Evolutionary conservation across 2,113 vertebrate species (phyloP).

Genomic region (Panthera tigris): DNA sequence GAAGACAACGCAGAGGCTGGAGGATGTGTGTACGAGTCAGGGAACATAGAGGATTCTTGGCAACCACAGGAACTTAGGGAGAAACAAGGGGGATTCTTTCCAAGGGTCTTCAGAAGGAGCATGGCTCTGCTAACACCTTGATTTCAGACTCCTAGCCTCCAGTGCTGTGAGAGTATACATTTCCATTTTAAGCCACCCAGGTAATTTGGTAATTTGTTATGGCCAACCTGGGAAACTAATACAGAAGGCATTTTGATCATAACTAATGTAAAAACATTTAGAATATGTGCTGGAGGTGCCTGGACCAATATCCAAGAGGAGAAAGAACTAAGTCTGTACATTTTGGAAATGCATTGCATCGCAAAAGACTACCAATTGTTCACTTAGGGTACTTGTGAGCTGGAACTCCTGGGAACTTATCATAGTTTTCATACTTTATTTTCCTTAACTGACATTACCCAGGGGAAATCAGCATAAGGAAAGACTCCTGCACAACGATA

Average conservation of each 20-base stretch:
- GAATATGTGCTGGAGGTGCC: neutral
- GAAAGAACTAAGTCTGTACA: neutral
- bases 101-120: neutral
- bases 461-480: conserved; percentile 3
- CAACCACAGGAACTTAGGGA: neutral
- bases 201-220: neutral
- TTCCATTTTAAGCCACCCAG: neutral
- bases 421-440: conserved; percentile 35
- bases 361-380: neutral
- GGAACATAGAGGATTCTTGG: neutral
- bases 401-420: conserved; percentile 1
- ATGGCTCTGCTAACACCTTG: neutral
- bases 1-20: neutral
- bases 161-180: neutral
- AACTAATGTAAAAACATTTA: neutral
- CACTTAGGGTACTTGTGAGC: neutral
- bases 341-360: neutral
- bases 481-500: neutral
- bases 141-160: neutral
- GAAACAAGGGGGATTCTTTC: neutral
- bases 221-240: neutral
- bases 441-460: neutral
- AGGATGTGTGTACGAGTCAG: neutral
- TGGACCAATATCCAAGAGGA: neutral
- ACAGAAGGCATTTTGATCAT: neutral